A percentile compares a stretch with the other conserved stretches of the same genome.
Evolutionary conservation across 2,797 vertebrate species (phyloP).

Genomic region (Falco berigora): DNA sequence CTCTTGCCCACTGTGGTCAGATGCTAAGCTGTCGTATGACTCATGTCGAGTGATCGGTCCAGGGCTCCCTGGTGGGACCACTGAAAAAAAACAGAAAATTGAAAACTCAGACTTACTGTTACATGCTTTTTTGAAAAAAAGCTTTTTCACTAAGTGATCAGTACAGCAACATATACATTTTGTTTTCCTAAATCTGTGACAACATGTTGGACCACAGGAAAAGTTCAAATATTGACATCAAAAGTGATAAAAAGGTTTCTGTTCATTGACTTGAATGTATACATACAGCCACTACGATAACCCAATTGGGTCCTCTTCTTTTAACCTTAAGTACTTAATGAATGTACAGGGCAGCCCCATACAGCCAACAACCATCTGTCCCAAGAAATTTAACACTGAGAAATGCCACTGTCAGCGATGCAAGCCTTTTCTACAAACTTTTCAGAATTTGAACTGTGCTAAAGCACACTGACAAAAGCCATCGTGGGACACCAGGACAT

Average conservation of each 20-base stretch:
- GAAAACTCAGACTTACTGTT: neutral
- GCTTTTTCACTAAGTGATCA: neutral
- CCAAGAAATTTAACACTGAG: neutral
- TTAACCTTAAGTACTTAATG: neutral
- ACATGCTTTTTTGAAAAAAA: neutral
- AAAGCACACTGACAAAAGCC: neutral
- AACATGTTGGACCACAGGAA: neutral
- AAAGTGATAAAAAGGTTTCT: neutral
- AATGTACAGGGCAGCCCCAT: neutral
- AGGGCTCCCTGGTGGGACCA: slow-evolving; percentile 87
- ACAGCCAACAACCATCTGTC: neutral
- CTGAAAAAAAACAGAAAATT: slow-evolving; percentile 56
- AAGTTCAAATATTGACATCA: neutral
- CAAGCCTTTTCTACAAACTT: neutral
- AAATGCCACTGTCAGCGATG: neutral
- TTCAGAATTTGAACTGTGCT: neutral
- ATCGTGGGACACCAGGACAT: neutral
- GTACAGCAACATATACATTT: neutral
- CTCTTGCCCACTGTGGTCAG: slow-evolving; percentile 91
- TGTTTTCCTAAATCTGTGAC: neutral
- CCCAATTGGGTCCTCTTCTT: neutral
- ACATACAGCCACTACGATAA: neutral
- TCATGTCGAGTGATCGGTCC: slow-evolving; percentile 89
- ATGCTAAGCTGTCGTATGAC: slow-evolving; percentile 91
- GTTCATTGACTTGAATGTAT: neutral